phyloP scores from a whole-genome alignment of 2,113 vertebrate genomes.

The Labrus mixtus region DNA sequence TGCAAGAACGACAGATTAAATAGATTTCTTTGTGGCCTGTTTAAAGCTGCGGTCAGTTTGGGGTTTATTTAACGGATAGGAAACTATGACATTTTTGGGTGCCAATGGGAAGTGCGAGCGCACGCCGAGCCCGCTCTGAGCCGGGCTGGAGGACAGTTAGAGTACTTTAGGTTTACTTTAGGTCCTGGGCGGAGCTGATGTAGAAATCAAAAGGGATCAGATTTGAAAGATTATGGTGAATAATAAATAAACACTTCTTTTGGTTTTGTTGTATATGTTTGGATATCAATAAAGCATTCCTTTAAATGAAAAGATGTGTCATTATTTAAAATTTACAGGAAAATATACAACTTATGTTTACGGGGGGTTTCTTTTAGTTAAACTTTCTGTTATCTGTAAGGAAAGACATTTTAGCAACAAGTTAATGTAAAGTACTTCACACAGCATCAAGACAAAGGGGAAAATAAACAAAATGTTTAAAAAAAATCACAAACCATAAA shows the following conservation, averaged over 20 bases:
- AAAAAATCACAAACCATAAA: no score
- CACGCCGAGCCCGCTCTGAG: not conserved
- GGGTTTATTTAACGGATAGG: not conserved
- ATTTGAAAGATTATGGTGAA: slow-evolving; percentile 55
- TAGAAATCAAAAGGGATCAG: slow-evolving; percentile 66
- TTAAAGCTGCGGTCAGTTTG: slow-evolving; percentile 6
- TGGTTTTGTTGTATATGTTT: slow-evolving; percentile 78
- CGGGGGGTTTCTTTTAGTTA: no score
- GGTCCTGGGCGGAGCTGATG: no score
- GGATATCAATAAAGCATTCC: slow-evolving; percentile 87
- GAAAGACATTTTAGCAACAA: no score
- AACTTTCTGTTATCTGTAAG: no score
- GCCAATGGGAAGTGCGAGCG: slow-evolving; percentile 47
- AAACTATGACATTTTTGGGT: slow-evolving; percentile 26
- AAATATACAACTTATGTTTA: no score
- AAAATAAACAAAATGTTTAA: no score
- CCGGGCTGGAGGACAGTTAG: slow-evolving; percentile 27
- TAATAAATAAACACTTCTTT: slow-evolving; percentile 50
- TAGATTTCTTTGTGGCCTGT: not conserved
- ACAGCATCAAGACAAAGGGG: no score
- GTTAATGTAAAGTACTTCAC: no score
- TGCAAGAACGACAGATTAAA: not conserved
- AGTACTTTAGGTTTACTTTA: not conserved
- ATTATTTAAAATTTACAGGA: not conserved
- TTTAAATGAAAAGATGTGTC: slow-evolving; percentile 71